Evolutionary conservation across 1,140 invertebrate genomes (phyloP).

Genomic region (Teleogryllus occipitalis): DNA sequence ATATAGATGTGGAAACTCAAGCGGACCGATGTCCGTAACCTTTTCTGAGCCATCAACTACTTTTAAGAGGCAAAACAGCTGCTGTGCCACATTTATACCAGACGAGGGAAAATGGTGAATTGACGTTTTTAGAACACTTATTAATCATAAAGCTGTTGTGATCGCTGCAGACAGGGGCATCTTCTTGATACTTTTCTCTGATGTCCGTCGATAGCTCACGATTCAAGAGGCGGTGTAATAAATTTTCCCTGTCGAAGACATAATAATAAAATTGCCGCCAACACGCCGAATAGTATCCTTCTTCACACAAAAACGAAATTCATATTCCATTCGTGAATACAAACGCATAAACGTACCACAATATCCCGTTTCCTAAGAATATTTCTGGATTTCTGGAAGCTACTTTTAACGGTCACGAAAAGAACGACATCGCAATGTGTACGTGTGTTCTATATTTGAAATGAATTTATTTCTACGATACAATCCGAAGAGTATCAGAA

Average conservation of each 20-base stretch:
- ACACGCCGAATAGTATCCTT: too few relatives aligned
- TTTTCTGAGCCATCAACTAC: not conserved
- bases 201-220: not conserved
- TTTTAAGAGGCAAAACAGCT: not conserved
- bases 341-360: not conserved
- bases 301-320: not conserved
- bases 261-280: not conserved
- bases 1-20: too few relatives aligned
- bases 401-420: too few relatives aligned
- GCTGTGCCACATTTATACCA: not conserved
- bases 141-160: constrained; percentile 1
- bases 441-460: too few relatives aligned
- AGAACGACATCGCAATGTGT: too few relatives aligned
- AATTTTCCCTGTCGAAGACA: not conserved
- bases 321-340: not conserved
- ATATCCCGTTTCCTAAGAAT: not conserved
- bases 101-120: not conserved
- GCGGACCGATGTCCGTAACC: not conserved
- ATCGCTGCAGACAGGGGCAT: not conserved
- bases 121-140: not conserved
- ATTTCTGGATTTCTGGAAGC: too few relatives aligned
- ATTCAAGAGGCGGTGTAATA: not conserved
- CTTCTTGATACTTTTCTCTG: not conserved
- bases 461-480: too few relatives aligned
- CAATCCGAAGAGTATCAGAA: too few relatives aligned